phyloP scores from a whole-genome alignment of 1,140 invertebrate species.

The Drosophila tani region DNA sequence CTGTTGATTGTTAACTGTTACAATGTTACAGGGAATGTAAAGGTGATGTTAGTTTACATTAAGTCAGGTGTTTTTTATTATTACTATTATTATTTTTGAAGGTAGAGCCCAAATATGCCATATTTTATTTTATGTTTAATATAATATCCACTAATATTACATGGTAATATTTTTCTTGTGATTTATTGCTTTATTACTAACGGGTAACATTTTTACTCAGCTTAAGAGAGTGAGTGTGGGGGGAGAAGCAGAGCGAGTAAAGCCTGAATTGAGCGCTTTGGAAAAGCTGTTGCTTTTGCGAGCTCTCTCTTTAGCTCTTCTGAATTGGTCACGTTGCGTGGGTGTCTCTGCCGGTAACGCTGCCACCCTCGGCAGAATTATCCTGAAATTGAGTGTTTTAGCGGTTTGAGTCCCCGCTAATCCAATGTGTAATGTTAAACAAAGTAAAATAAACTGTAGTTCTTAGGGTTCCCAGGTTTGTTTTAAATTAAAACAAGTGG shows the following conservation, averaged over 20 bases:
- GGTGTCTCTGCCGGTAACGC: neutral
- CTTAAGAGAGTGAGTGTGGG: neutral
- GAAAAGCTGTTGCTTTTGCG: conserved; percentile 1
- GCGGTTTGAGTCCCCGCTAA: neutral
- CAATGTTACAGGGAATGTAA: conserved; percentile 3
- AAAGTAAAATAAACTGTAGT: neutral
- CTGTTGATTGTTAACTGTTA: neutral
- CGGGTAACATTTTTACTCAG: too few relatives aligned
- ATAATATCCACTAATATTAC: too few relatives aligned
- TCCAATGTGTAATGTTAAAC: neutral
- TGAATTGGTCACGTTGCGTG: neutral
- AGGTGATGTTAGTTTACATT: neutral
- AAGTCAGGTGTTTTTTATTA: neutral
- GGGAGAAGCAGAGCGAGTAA: neutral
- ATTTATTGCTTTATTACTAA: neutral
- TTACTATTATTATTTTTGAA: neutral
- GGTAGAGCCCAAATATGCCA: too few relatives aligned
- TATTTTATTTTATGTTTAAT: neutral
- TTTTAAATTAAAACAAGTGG: too few relatives aligned
- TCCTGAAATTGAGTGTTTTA: conserved; percentile 18
- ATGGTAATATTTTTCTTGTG: neutral
- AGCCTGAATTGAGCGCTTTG: neutral
- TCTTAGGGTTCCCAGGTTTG: too few relatives aligned
- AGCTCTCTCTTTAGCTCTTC: neutral
- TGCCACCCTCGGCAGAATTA: conserved; percentile 5